Conservation (phyloP, 2,797 vertebrate genomes). For the Cercopithecus neglectus region DNA sequence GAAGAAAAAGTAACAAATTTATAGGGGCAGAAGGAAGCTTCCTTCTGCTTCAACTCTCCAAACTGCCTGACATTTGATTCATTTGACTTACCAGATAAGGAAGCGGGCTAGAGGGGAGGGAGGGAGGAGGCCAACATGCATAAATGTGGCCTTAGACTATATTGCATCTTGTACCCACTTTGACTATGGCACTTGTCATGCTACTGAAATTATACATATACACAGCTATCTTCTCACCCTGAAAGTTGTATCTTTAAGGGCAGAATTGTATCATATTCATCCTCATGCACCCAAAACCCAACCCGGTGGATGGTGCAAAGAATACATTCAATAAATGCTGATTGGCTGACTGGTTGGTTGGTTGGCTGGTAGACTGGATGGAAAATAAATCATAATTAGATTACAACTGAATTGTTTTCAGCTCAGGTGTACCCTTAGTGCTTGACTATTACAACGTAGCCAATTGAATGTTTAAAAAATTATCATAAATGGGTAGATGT, state of each 20-base stretch:
- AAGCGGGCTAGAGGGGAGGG: not conserved
- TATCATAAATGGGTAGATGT: not conserved
- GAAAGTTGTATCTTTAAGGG: not conserved
- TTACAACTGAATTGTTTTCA: not conserved
- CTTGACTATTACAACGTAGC: not conserved
- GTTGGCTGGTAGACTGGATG: not conserved
- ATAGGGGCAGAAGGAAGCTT: not conserved
- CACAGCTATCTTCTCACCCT: not conserved
- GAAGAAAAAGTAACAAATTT: not conserved
- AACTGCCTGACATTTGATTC: not conserved
- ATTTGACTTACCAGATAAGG: not conserved
- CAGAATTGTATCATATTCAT: not conserved
- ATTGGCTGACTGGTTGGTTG: not conserved
- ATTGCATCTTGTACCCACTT: not conserved
- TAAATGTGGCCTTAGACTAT: not conserved
- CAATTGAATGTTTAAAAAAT: not conserved
- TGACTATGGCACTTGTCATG: accelerated
- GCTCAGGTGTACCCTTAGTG: not conserved
- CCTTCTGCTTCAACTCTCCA: not conserved
- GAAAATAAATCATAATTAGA: not conserved
- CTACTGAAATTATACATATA: not conserved
- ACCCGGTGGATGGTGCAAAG: not conserved
- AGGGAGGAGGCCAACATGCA: not conserved
- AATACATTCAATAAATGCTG: not conserved
- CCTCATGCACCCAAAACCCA: not conserved